Base-by-base conservation (phyloP, 37 sponge, comb jelly and placozoan genomes). In the Crambe crambe region DNA sequence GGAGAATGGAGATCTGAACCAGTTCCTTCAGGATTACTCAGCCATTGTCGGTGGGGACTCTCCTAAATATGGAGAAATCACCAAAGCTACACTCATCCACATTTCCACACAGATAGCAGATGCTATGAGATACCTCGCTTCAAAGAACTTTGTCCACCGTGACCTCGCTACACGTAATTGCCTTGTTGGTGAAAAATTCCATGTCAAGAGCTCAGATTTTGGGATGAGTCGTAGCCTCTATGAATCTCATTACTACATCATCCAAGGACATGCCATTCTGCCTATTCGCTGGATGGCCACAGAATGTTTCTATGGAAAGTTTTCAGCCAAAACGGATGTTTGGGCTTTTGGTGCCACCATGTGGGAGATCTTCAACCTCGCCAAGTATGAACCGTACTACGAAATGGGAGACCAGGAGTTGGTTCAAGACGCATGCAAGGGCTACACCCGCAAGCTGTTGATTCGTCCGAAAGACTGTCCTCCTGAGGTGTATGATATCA, bases 341-440 rank as follows among this genome's bases (percentile, higher is more conserved):
- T 94, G 91, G 91, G 84, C 95, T 21, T 94, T 87, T 69, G 91
- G 95, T 2, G 91, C 90, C 23, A 84, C 91, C 56, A 77, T 94
- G 81, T 94, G 95, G 95, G 95, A 94, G 76, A 80, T 94, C 0
- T 87, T 94, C 74, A 90, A 77, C 0, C 66, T 90, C 58, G 84
- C 85, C 44, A 75, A 78, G 62, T 12, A 39, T 35, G 75, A 80
- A 36, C 95, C 95, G 5, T 94, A 81, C 36, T 70, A 84, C 1
- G 62, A 69, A 15, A 67, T 94, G 74, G 60, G 75, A 4, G 90
- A 94, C 61, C 85, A 84, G 29, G 88, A 84, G 27, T 79, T 94
- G 51, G 74, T 87, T 3, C 58, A 84, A 18, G 88, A 92, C 65
- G 85, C 89, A 20, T 41, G 87, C 30, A 80, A 85, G 37, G 85